Conservation (phyloP, 1,140 invertebrate species). For the Aphidius gifuensis region DNA sequence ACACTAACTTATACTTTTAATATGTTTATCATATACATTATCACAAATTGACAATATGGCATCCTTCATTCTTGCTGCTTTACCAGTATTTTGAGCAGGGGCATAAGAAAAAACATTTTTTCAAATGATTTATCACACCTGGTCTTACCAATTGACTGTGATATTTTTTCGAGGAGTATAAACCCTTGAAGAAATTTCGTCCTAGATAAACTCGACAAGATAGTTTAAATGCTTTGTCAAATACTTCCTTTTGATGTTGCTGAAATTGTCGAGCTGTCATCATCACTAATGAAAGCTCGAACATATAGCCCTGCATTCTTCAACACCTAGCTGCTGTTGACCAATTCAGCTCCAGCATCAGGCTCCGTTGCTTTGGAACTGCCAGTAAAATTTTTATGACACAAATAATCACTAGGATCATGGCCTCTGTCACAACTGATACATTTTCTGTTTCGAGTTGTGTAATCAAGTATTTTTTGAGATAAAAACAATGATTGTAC, state of each 20-base stretch:
- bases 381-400: slow-evolving; percentile 6
- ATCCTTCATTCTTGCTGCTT: background rate
- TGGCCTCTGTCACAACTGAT: slow-evolving; percentile 19
- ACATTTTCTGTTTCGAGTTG: slow-evolving; percentile 8
- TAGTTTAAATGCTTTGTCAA: background rate
- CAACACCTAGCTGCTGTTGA: slow-evolving; percentile 12
- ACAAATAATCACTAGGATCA: slow-evolving; percentile 26
- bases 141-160: slow-evolving; percentile 5
- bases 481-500: background rate
- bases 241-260: background rate
- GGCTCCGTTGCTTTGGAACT: slow-evolving; percentile 15
- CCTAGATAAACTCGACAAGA: slow-evolving; percentile 2
- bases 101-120: slow-evolving; percentile 13
- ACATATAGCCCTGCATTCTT: background rate
- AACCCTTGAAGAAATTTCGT: slow-evolving; percentile 6
- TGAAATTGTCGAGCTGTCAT: slow-evolving; percentile 7
- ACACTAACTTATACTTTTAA: slow-evolving; percentile 1
- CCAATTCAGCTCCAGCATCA: slow-evolving; percentile 14
- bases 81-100: slow-evolving; percentile 4
- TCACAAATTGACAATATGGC: background rate
- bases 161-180: slow-evolving; percentile 6
- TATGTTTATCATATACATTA: slow-evolving; percentile 3
- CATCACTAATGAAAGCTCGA: slow-evolving; percentile 5
- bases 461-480: slow-evolving; percentile 1
- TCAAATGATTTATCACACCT: background rate